Evolutionary conservation across 2,888 invertebrate genomes (phyloP).

Genomic region (Allacma fusca): DNA sequence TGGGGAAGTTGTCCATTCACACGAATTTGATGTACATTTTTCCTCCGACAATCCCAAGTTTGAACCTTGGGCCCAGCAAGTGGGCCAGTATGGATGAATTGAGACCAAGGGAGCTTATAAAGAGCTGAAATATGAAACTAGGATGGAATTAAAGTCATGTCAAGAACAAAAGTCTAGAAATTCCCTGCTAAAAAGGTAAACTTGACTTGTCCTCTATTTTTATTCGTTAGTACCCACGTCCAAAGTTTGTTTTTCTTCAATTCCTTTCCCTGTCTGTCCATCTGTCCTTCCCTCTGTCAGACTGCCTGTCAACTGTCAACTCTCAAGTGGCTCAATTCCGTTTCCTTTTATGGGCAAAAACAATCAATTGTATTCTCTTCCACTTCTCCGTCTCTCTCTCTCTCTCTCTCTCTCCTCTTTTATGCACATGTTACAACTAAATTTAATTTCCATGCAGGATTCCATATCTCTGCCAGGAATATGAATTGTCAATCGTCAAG

Average conservation of each 20-base stretch:
- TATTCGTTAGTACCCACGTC: slow-evolving; percentile 16
- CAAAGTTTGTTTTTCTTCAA: slow-evolving; percentile 31
- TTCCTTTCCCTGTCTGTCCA: slow-evolving; percentile 38
- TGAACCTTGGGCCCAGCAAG: too few species aligned
- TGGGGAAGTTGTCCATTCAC: neutral
- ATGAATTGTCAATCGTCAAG: neutral
- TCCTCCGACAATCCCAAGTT: neutral
- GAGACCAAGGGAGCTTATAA: too few species aligned
- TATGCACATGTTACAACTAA: neutral
- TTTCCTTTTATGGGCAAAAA: slow-evolving; percentile 33
- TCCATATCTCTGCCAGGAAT: neutral
- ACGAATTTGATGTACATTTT: neutral
- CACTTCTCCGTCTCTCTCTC: slow-evolving; percentile 3
- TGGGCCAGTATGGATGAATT: too few species aligned
- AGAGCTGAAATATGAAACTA: neutral
- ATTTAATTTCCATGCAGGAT: neutral
- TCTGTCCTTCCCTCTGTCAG: slow-evolving; percentile 40
- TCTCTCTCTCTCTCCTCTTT: neutral
- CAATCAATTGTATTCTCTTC: slow-evolving; percentile 35
- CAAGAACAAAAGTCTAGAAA: slow-evolving; percentile 19
- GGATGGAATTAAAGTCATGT: slow-evolving; percentile 23
- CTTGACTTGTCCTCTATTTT: slow-evolving; percentile 23
- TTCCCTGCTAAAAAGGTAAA: neutral
- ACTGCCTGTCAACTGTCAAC: slow-evolving; percentile 43
- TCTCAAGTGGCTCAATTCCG: slow-evolving; percentile 43